Conservation (phyloP, 2,797 vertebrate genomes). For the Scomberomorus guttatus region DNA sequence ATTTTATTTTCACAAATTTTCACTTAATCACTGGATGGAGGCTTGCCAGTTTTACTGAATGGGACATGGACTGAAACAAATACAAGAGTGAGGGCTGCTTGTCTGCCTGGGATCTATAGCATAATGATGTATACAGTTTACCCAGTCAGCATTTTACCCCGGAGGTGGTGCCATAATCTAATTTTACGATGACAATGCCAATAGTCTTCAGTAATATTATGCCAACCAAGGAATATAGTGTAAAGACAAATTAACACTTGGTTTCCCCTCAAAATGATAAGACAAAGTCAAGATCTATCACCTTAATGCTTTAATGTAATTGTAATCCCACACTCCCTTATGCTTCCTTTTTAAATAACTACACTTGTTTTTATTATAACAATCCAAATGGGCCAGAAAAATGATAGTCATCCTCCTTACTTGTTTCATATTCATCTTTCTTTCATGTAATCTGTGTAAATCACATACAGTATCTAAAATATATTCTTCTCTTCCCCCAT, state of each 20-base stretch:
- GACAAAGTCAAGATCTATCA: constrained; percentile 36
- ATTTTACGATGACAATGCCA: constrained; percentile 48
- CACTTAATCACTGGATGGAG: constrained; percentile 37
- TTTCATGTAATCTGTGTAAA: constrained; percentile 16
- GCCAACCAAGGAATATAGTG: constrained; percentile 29
- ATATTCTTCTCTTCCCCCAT: constrained; percentile 2
- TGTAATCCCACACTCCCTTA: constrained; percentile 23
- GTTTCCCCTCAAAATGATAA: constrained; percentile 45
- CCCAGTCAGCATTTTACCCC: constrained; percentile 49
- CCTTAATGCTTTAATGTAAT: constrained; percentile 37
- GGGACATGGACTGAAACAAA: constrained; percentile 7
- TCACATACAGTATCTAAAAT: constrained; percentile 30
- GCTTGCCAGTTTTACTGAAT: constrained; percentile 14
- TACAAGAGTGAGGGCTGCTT: constrained; percentile 7
- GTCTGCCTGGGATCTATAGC: constrained; percentile 39
- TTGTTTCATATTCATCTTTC: constrained; percentile 6
- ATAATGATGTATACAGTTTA: constrained; percentile 38
- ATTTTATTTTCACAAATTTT: constrained; percentile 44
- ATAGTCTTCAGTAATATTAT: constrained; percentile 51
- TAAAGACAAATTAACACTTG: constrained; percentile 49
- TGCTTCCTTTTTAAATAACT: constrained; percentile 20
- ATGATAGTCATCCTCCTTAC: not conserved
- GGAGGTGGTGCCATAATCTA: constrained; percentile 39
- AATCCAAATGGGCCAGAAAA: constrained; percentile 13
- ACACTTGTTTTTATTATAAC: constrained; percentile 23